Evolutionary conservation across 2,797 vertebrate genomes (phyloP), one percentile per base, ranked within the genome.

Genomic region (Silurus aristotelis): DNA sequence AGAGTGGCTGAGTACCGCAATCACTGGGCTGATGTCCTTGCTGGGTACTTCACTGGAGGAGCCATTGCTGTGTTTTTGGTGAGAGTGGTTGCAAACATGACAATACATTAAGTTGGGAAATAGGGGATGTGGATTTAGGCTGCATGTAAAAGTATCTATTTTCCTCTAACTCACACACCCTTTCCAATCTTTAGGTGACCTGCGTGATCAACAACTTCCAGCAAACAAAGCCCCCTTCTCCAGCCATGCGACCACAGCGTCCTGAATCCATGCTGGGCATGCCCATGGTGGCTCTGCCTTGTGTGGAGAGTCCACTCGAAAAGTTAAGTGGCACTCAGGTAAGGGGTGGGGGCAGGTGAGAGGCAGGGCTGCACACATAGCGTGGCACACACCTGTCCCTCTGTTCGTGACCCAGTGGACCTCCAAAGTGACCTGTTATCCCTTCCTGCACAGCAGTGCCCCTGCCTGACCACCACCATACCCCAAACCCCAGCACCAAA

Each of bases 301-400:
- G 96, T 6, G 90, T 96, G 89, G 95, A 97, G 92, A 96, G 94
- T 95, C 96, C 96, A 95, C 95, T 97, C 84, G 96, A 97, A 96
- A 98, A 98, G 95, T 96, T 97, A 96, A 97, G 96, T 96, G 95
- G 95, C 88, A 93, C 95, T 93, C 96, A 97, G 96, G 97, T 98
- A 96, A 97, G 96, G 94, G 95, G 92, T 87, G 91, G 92, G 84
- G 87, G 86, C 85, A 83, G 89, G 87, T 86, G 89, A 89, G 87
- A 84, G 61, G 84, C 85, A 83, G 84, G 76, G 56, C 85, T 58
- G 10, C 55, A 83, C 83, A 78, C 83, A 88, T 86, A 86, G 70
- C 82, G 85, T 73, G 87, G 84, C 73, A 84, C 27, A 38, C 66
- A 73, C 64, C 68, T 78, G 80, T 70, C 75, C 63, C 72, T 83